phyloP scores from a whole-genome alignment of 2,888 invertebrate species.

The Deroplatys truncata region DNA sequence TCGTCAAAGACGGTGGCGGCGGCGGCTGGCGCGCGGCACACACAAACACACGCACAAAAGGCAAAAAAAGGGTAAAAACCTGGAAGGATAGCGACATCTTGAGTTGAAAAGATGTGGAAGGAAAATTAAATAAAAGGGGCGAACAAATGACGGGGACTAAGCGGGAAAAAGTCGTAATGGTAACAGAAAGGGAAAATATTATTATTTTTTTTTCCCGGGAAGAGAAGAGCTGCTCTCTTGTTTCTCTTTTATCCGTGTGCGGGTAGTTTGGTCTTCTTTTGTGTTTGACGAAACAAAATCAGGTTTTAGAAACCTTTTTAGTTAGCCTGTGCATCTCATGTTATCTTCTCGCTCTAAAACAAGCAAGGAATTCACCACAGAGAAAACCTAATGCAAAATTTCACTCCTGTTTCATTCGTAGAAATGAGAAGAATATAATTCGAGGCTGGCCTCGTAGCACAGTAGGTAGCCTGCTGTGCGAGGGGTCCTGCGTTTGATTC shows the following conservation, averaged over 20 bases:
- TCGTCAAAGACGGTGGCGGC: neutral
- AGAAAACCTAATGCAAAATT: neutral
- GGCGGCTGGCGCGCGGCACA: no score
- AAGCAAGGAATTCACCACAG: neutral
- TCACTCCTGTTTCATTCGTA: no score
- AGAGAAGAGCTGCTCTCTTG: neutral
- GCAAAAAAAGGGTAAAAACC: neutral
- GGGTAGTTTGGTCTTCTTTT: neutral
- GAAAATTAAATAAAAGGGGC: constrained; percentile 2
- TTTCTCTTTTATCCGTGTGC: neutral
- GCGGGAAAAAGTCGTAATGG: neutral
- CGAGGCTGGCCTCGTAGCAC: no score
- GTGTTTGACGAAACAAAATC: neutral
- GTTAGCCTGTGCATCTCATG: neutral
- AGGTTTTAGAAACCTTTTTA: neutral
- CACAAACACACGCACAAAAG: no score
- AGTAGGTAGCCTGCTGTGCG: no score
- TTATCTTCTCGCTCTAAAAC: neutral
- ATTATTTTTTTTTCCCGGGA: neutral
- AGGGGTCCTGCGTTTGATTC: no score
- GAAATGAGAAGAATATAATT: no score
- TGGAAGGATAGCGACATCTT: neutral
- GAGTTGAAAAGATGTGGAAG: neutral
- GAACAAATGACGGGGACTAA: neutral
- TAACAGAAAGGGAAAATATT: neutral